A percentile compares a stretch with the other conserved stretches of the same genome.
Conservation (phyloP, 2,888 invertebrate species). For the Nomada hirtipes region DNA sequence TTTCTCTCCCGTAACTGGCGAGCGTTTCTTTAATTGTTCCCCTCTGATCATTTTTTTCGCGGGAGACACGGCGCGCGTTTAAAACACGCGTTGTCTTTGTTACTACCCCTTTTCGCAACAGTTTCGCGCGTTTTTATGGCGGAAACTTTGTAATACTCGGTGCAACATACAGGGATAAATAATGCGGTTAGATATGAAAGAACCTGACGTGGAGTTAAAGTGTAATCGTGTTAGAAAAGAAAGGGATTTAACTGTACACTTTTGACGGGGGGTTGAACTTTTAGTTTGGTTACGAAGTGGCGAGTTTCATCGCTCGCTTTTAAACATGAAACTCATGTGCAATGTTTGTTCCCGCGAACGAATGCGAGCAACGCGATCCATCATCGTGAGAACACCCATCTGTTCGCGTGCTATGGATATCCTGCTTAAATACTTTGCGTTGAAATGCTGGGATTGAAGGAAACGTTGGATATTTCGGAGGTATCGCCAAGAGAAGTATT, state of each 20-base stretch:
- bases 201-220: slow-evolving; percentile 37
- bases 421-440: slow-evolving; percentile 24
- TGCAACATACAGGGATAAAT: background rate
- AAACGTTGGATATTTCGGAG: background rate
- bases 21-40: slow-evolving; percentile 33
- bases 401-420: slow-evolving; percentile 22
- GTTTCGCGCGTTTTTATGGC: background rate
- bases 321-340: background rate
- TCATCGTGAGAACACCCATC: slow-evolving; percentile 47
- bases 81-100: slow-evolving; percentile 2
- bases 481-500: background rate
- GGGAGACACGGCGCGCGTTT: background rate
- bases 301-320: slow-evolving; percentile 3
- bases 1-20: background rate
- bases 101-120: background rate
- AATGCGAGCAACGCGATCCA: slow-evolving; percentile 9
- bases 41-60: slow-evolving; percentile 25
- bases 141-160: slow-evolving; percentile 13
- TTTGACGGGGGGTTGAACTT: background rate
- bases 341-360: slow-evolving; percentile 20
- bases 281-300: background rate
- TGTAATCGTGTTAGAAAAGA: slow-evolving; percentile 25
- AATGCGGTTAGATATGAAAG: slow-evolving; percentile 31
- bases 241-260: slow-evolving; percentile 5
- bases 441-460: slow-evolving; percentile 4